A percentile compares a stretch with the other conserved stretches of the same genome.
phyloP scores from a whole-genome alignment of 2,888 invertebrate genomes.

The Lasioglossum pauxillum region DNA sequence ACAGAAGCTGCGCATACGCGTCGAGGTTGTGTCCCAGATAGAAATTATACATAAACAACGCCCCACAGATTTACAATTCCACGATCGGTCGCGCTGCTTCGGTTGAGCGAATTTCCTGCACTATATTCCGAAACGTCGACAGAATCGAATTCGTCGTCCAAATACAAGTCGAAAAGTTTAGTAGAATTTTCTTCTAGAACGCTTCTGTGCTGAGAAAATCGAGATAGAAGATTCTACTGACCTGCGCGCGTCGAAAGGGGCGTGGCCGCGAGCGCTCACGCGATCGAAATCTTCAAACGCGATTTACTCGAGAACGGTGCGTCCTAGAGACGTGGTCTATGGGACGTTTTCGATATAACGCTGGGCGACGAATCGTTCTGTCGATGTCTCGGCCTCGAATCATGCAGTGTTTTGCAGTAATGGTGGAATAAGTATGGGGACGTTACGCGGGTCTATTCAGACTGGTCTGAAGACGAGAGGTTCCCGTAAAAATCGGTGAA shows the following conservation, averaged over 20 bases:
- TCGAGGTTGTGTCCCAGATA: constrained; percentile 36
- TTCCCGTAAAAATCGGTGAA: constrained; percentile 13
- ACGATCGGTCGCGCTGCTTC: neutral
- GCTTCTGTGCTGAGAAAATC: neutral
- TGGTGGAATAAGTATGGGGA: neutral
- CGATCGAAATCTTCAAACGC: neutral
- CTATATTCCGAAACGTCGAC: neutral
- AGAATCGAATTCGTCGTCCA: neutral
- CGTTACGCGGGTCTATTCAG: neutral
- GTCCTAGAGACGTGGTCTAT: neutral
- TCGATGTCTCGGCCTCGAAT: neutral
- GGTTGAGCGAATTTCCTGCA: neutral
- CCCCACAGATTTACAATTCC: neutral
- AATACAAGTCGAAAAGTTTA: neutral
- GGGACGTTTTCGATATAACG: neutral
- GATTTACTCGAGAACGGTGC: neutral
- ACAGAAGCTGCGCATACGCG: constrained; percentile 41
- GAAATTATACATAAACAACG: constrained; percentile 7
- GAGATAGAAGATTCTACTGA: neutral
- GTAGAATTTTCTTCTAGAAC: neutral
- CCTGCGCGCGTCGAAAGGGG: neutral
- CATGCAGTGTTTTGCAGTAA: too few species aligned
- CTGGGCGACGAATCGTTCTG: neutral
- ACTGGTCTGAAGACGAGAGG: neutral
- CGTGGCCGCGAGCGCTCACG: neutral